Evolutionary conservation across 2,888 invertebrate species (phyloP).

Genomic region (Spodoptera picta): DNA sequence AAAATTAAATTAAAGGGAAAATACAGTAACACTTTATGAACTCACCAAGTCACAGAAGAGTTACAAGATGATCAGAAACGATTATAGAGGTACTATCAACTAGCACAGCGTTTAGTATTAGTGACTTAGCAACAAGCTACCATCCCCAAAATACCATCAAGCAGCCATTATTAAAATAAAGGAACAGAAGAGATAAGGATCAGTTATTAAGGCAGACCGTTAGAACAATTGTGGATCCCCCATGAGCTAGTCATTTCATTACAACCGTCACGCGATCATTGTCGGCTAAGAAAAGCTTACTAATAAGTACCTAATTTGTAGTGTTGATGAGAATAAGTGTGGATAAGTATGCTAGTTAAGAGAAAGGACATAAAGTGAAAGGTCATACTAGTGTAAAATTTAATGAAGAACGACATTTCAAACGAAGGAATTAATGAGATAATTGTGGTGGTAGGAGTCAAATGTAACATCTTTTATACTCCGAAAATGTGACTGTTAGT

Average conservation of each 20-base stretch:
- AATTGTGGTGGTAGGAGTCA: too few species aligned
- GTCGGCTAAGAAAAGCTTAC: constrained; percentile 30
- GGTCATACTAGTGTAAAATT: not conserved
- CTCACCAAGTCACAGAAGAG: too few species aligned
- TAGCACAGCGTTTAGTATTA: too few species aligned
- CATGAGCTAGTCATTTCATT: constrained; percentile 47
- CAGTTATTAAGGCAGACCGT: constrained; percentile 50
- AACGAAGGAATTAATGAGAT: too few species aligned
- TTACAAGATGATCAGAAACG: too few species aligned
- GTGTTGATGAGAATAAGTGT: constrained; percentile 39
- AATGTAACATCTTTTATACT: too few species aligned
- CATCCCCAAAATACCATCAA: constrained; percentile 48
- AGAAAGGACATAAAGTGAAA: constrained; percentile 19
- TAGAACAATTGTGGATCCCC: constrained; percentile 55
- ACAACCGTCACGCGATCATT: constrained; percentile 52
- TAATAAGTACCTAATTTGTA: constrained; percentile 31
- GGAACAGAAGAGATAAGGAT: constrained; percentile 42
- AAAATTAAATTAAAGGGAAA: too few species aligned
- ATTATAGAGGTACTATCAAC: too few species aligned
- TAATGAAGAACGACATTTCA: too few species aligned
- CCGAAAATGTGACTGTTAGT: too few species aligned
- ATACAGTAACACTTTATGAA: too few species aligned
- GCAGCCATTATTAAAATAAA: constrained; percentile 50
- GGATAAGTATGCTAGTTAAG: constrained; percentile 37
- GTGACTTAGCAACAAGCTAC: not conserved